Conservation (phyloP, 2,888 invertebrate species). For the Dinocampus coccinellae region DNA sequence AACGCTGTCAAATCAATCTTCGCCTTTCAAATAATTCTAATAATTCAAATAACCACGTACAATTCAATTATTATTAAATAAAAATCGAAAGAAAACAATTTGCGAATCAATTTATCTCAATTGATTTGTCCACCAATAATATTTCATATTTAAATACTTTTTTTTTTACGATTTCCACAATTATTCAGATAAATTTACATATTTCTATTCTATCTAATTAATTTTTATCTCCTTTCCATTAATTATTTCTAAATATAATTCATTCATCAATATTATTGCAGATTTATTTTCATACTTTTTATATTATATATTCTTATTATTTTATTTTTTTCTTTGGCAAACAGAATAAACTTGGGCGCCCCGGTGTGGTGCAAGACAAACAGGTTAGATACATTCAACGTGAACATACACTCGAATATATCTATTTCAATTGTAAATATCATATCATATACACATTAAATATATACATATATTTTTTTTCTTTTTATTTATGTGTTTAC, state of each 20-base stretch:
- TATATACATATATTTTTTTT: too few relatives aligned
- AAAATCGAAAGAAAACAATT: slow-evolving; percentile 2
- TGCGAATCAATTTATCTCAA: neutral
- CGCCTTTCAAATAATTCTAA: slow-evolving; percentile 40
- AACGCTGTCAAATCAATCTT: slow-evolving; percentile 48
- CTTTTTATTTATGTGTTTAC: slow-evolving; percentile 14
- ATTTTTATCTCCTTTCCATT: neutral
- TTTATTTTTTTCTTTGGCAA: slow-evolving; percentile 71
- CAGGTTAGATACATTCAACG: slow-evolving; percentile 75
- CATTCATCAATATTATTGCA: neutral
- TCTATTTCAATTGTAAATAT: slow-evolving; percentile 28
- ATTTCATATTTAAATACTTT: neutral
- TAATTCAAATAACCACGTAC: slow-evolving; percentile 17
- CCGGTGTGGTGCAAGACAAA: slow-evolving; percentile 83
- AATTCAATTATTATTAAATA: slow-evolving; percentile 9
- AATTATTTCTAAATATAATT: neutral
- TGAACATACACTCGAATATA: slow-evolving; percentile 25
- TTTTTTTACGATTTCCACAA: slow-evolving; percentile 8
- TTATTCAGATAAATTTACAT: neutral
- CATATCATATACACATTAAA: slow-evolving; percentile 28
- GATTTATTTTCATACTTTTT: neutral
- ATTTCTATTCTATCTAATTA: neutral
- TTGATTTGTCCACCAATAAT: neutral
- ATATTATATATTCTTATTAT: slow-evolving; percentile 36
- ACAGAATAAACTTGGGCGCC: slow-evolving; percentile 80